Evolutionary conservation across 1,140 invertebrate species (phyloP).

Genomic region (Drosophila kurseongensis): DNA sequence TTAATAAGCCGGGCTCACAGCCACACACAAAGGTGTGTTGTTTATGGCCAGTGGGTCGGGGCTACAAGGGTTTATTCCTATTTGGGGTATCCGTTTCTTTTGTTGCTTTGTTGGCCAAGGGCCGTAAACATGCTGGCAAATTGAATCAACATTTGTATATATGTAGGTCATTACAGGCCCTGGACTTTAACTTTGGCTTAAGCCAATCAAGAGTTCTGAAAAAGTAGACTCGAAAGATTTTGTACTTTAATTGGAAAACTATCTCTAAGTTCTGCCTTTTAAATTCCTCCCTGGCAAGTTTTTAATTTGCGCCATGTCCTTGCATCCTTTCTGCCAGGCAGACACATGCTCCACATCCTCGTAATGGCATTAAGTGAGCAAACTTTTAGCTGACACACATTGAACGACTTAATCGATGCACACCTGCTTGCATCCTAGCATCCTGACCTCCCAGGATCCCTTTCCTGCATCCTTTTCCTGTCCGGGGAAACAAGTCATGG

Average conservation of each 20-base stretch:
- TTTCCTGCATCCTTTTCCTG: not conserved
- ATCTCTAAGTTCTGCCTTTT: constrained; percentile 4
- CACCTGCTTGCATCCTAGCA: constrained; percentile 25
- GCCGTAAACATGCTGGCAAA: constrained; percentile 35
- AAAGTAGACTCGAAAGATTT: not conserved
- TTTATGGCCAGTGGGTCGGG: constrained; percentile 20
- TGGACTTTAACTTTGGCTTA: constrained; percentile 4
- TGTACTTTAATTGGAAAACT: constrained; percentile 33
- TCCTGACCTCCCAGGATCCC: constrained; percentile 10
- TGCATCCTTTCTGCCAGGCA: constrained; percentile 11
- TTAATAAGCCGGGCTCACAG: constrained; percentile 64
- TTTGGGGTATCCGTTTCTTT: constrained; percentile 34
- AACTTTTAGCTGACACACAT: constrained; percentile 65
- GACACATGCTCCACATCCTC: constrained; percentile 27
- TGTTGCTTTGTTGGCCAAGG: constrained; percentile 36
- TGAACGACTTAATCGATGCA: constrained; percentile 74
- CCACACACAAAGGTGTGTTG: constrained; percentile 55
- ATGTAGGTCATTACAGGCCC: constrained; percentile 19
- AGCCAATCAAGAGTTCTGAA: not conserved
- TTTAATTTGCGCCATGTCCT: constrained; percentile 48
- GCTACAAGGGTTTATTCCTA: constrained; percentile 30
- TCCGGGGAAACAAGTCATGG: constrained; percentile 19
- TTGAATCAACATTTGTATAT: constrained; percentile 41
- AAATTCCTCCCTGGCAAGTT: constrained; percentile 31
- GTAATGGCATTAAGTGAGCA: constrained; percentile 68